phyloP scores from a whole-genome alignment of 2,888 invertebrate species.

The Epirrhoe tristata region DNA sequence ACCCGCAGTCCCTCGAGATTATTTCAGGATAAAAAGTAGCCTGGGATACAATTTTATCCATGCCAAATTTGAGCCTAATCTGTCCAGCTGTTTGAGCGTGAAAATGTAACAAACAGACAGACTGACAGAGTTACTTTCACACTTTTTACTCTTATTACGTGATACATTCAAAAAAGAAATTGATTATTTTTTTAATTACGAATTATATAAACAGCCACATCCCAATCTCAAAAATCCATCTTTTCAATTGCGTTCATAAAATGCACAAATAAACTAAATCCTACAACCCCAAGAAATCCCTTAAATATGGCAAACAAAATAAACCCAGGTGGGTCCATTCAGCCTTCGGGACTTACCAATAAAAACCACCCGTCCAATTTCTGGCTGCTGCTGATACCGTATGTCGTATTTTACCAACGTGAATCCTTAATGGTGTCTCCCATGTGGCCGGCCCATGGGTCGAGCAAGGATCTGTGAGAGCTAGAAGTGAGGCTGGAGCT shows the following conservation, averaged over 20 bases:
- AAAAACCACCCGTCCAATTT: constrained; percentile 73
- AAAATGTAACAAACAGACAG: no score
- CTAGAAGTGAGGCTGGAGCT: constrained; percentile 15
- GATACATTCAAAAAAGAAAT: no score
- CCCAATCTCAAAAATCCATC: constrained; percentile 7
- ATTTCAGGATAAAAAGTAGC: no score
- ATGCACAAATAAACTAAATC: constrained; percentile 27
- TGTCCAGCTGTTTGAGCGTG: no score
- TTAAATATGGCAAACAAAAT: constrained; percentile 46
- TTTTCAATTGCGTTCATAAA: constrained; percentile 30
- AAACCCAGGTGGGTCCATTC: constrained; percentile 55
- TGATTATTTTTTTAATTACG: no score
- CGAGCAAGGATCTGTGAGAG: not conserved
- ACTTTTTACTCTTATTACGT: no score
- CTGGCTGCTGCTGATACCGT: constrained; percentile 69
- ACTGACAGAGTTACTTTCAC: no score
- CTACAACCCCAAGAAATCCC: constrained; percentile 28
- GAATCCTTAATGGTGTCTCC: constrained; percentile 68
- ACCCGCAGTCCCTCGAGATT: no score
- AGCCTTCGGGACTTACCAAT: constrained; percentile 51
- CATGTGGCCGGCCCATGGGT: constrained; percentile 54
- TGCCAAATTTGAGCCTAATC: no score
- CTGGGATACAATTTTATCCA: no score
- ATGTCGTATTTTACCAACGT: constrained; percentile 65
- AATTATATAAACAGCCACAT: no score